These are phyloP conservation scores for Paramormyrops kingsleyae DNA, from an alignment of 2,113 vertebrate species.

Conservation along the genomic window DNA sequence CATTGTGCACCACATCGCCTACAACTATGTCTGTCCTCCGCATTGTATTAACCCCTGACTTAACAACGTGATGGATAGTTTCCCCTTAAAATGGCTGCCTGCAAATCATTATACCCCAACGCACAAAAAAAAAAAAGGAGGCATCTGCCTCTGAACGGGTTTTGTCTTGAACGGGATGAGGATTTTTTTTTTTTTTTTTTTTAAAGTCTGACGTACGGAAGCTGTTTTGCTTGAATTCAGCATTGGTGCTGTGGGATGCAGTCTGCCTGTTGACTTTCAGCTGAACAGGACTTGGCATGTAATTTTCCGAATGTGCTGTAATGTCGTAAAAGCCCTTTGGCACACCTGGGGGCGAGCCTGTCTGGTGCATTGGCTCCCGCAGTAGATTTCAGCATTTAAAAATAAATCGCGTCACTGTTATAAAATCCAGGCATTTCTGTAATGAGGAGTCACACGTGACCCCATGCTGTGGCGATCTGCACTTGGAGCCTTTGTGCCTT, in stretches of 20 bases:
- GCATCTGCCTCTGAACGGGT: neutral
- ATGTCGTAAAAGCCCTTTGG: neutral
- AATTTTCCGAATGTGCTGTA: neutral
- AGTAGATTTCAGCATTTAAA: neutral
- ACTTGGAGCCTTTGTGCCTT: neutral
- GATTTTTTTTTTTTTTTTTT: neutral
- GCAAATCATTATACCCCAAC: conserved; percentile 14
- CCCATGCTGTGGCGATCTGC: neutral
- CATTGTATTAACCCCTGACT: conserved; percentile 26
- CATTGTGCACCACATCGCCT: conserved; percentile 24
- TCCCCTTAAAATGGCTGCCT: conserved; percentile 14
- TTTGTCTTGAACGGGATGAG: neutral
- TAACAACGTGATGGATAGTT: conserved; percentile 25
- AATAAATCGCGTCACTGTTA: conserved; percentile 3
- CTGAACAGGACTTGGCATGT: neutral
- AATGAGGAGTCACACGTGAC: neutral
- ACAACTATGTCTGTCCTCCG: conserved; percentile 30
- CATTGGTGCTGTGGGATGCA: neutral
- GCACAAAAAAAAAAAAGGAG: neutral
- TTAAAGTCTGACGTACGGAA: neutral
- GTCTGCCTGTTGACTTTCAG: neutral
- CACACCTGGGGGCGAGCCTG: neutral
- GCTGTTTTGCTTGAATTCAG: neutral
- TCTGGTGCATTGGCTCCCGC: neutral
- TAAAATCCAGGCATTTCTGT: neutral